phyloP scores from a whole-genome alignment of 2,113 vertebrate genomes.

The Dipodomys merriami region DNA sequence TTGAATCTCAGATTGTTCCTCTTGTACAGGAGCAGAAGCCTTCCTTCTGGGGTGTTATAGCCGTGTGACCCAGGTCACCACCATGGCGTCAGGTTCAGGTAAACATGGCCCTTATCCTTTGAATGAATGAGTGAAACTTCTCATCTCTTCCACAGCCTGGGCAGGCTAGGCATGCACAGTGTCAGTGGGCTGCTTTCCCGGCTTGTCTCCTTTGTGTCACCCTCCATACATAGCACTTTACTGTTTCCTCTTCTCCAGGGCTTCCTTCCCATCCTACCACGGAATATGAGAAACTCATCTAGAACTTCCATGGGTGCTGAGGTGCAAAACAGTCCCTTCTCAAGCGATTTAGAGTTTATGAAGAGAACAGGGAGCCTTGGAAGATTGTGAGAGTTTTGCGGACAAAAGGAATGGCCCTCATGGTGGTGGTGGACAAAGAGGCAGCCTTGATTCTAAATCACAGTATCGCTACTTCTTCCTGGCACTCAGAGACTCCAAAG shows the following conservation, averaged over 20 bases:
- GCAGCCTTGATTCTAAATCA: neutral
- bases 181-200: too few relatives aligned
- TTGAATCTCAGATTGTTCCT: neutral
- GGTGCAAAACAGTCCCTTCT: neutral
- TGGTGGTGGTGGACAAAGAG: neutral
- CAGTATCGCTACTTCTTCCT: neutral
- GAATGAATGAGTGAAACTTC: neutral
- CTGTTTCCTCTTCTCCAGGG: neutral
- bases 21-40: too few relatives aligned
- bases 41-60: too few relatives aligned
- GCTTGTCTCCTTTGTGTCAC: neutral
- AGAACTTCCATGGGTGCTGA: neutral
- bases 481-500: neutral
- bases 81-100: fast-evolving
- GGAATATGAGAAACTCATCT: neutral
- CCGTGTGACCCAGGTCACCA: neutral
- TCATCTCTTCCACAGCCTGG: neutral
- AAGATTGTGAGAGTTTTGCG: neutral
- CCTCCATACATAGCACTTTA: neutral
- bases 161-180: neutral
- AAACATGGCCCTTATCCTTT: too few relatives aligned
- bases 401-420: neutral
- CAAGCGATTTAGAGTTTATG: neutral
- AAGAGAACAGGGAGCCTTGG: neutral
- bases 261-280: neutral